Percentiles rank a stretch among this genome's conserved stretches.
Evolutionary conservation across 1,140 invertebrate genomes (phyloP).

Genomic region (Caerostris darwini): DNA sequence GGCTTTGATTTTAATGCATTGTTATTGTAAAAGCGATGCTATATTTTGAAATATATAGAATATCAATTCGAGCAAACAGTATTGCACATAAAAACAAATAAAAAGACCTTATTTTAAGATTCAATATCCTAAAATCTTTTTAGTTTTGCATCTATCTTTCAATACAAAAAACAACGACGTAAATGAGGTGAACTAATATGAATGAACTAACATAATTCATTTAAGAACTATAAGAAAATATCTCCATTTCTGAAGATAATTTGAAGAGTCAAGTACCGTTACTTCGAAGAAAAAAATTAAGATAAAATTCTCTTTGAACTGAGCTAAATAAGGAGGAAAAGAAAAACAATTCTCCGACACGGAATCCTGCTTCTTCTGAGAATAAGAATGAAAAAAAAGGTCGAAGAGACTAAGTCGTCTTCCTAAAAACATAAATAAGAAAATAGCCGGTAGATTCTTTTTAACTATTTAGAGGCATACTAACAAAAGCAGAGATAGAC

Average conservation of each 20-base stretch:
- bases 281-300: not conserved
- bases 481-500: not conserved
- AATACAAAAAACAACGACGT: too few relatives aligned
- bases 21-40: too few relatives aligned
- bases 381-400: not conserved
- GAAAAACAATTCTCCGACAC: conserved; percentile 4
- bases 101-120: too few relatives aligned
- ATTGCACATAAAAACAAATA: too few relatives aligned
- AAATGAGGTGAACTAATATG: not conserved
- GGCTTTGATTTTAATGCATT: too few relatives aligned
- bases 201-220: not conserved
- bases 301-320: not conserved
- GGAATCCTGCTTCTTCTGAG: not conserved
- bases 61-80: too few relatives aligned
- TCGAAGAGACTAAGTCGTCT: not conserved
- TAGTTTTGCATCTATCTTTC: too few relatives aligned
- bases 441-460: not conserved
- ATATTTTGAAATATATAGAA: too few relatives aligned
- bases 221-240: conserved; percentile 5
- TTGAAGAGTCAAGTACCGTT: conserved; percentile 15
- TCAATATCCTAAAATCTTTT: too few relatives aligned
- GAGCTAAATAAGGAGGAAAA: not conserved
- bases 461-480: conserved; percentile 1
- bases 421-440: conserved; percentile 9
- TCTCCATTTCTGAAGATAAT: conserved; percentile 14